phyloP scores from a whole-genome alignment of 2,888 invertebrate species.

The Sylvicola cinctus region DNA sequence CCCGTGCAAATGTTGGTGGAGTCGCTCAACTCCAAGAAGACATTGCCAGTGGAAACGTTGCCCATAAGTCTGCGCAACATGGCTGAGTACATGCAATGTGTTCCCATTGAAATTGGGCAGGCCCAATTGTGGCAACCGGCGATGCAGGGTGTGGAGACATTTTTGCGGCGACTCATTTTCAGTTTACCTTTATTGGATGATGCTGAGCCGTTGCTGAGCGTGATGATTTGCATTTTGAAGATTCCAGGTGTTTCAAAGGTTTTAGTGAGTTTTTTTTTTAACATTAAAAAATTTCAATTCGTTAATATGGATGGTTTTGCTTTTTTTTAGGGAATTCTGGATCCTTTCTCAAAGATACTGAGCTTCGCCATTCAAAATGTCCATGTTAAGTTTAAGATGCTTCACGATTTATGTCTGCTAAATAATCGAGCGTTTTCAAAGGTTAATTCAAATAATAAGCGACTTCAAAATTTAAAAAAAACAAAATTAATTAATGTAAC shows the following conservation, averaged over 20 bases:
- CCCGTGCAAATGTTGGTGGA: slow-evolving; percentile 69
- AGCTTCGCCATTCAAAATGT: slow-evolving; percentile 84
- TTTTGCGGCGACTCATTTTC: slow-evolving; percentile 59
- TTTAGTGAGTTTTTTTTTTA: not conserved
- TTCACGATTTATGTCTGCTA: slow-evolving; percentile 75
- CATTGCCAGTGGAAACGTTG: slow-evolving; percentile 44
- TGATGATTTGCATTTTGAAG: slow-evolving; percentile 60
- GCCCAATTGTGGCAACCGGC: slow-evolving; percentile 63
- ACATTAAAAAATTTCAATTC: not conserved
- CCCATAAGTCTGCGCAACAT: slow-evolving; percentile 74
- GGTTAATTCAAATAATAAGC: too few species aligned
- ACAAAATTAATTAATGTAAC: not conserved
- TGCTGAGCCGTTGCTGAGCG: slow-evolving; percentile 46
- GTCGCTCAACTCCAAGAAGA: slow-evolving; percentile 58
- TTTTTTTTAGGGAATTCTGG: slow-evolving; percentile 50
- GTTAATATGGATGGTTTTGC: slow-evolving; percentile 2
- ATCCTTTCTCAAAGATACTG: slow-evolving; percentile 88
- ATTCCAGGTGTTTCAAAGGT: slow-evolving; percentile 46
- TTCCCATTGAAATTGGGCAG: slow-evolving; percentile 59
- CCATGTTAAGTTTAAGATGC: slow-evolving; percentile 50
- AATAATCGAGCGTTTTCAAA: slow-evolving; percentile 77
- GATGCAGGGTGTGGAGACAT: slow-evolving; percentile 65
- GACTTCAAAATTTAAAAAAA: not conserved
- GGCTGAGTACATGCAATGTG: slow-evolving; percentile 79
- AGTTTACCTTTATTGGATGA: slow-evolving; percentile 48